phyloP scores from a whole-genome alignment of 2,888 invertebrate species.

The Philaethria dido region DNA sequence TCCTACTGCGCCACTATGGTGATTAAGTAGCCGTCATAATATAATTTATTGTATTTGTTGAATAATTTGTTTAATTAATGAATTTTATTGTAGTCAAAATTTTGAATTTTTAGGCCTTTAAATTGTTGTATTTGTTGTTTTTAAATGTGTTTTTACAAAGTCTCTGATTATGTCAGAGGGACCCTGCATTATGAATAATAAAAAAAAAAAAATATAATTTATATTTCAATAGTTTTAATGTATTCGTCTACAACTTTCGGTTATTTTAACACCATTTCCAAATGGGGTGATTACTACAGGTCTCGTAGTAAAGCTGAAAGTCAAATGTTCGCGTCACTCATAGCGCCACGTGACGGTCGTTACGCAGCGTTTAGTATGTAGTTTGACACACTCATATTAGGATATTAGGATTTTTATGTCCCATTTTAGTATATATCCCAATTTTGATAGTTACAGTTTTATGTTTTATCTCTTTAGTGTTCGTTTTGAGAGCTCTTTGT shows the following conservation, averaged over 20 bases:
- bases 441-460: conserved; percentile 3
- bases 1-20: too few species aligned
- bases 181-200: too few species aligned
- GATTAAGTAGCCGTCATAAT: too few species aligned
- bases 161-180: too few species aligned
- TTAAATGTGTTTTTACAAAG: too few species aligned
- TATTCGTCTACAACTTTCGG: neutral
- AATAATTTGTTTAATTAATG: too few species aligned
- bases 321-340: conserved; percentile 8
- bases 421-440: conserved; percentile 13
- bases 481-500: neutral
- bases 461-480: neutral
- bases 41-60: too few species aligned
- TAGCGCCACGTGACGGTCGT: conserved; percentile 43
- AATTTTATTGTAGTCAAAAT: too few species aligned
- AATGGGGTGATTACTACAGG: conserved; percentile 1
- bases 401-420: conserved; percentile 19
- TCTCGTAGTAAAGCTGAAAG: neutral
- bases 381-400: conserved; percentile 31
- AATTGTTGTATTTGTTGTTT: too few species aligned
- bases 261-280: conserved; percentile 6
- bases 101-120: too few species aligned
- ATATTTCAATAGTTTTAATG: neutral
- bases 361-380: conserved; percentile 34
- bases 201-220: too few species aligned